Evolutionary conservation across 1,140 invertebrate genomes (phyloP).

Genomic region (Metopolophium dirhodum): DNA sequence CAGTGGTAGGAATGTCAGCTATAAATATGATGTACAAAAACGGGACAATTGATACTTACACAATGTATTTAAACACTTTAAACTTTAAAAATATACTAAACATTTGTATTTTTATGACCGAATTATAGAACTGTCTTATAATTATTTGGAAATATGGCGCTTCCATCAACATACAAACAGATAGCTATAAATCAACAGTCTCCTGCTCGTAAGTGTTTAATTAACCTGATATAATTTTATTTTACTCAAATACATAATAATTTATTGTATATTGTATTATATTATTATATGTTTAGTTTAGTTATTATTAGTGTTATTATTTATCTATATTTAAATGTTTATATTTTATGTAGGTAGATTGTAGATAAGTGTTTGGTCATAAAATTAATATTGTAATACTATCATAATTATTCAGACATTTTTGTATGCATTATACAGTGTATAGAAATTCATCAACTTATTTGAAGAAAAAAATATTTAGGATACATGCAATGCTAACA

Average conservation of each 20-base stretch:
- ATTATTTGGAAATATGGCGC: slow-evolving; percentile 56
- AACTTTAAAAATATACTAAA: neutral
- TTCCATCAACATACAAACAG: slow-evolving; percentile 59
- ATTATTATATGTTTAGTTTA: neutral
- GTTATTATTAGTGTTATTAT: neutral
- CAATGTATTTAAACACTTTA: neutral
- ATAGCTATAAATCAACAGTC: slow-evolving; percentile 58
- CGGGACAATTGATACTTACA: too few species aligned
- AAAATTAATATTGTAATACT: neutral
- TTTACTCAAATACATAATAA: neutral
- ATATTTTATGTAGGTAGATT: neutral
- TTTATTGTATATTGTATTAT: neutral
- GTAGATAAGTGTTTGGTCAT: neutral
- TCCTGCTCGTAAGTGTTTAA: slow-evolving; percentile 58
- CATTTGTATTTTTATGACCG: neutral
- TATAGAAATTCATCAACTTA: neutral
- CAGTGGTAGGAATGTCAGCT: too few species aligned
- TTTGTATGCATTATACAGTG: neutral
- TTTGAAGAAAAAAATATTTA: neutral
- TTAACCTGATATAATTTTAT: neutral
- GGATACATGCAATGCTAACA: neutral
- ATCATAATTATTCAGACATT: neutral
- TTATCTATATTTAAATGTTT: neutral
- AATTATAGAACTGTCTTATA: slow-evolving; percentile 10
- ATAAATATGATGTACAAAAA: too few species aligned